Base-by-base conservation (phyloP, 2,113 vertebrate genomes). In the Bujurquina vittata region DNA sequence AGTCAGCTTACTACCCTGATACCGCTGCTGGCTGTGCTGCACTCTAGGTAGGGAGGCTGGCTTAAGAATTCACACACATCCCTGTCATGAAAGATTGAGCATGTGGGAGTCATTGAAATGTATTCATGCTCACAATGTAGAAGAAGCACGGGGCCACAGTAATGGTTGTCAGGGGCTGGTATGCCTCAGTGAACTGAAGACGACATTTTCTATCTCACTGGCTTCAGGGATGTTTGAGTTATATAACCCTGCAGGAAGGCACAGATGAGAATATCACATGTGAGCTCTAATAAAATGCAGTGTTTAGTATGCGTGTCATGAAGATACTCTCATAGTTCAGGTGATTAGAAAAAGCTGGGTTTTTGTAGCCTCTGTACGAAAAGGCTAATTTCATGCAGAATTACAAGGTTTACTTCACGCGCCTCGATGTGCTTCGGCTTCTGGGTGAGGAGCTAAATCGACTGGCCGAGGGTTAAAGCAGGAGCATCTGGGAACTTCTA, bases 161-260 rank as follows among this genome's bases (percentile, higher is more conserved):
- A 94, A 92, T 94, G 92, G 92, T 90, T 93, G 94, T 94, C 91
- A 88, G 89, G 83, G 92, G 87, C 89, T 85, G 90, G 89, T 91
- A 93, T 79, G 93, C 94, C 91, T 94, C 92, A 93, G 79, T 93
- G 92, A 95, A 90, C 94, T 59, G 87, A 94, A 90, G 91, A 93
- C 90, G 84, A 93, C 87, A 93, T 95, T 94, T 95, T 94, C 95
- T 95, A 93, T 94, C 91, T 94, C 84, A 87, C 88, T 94, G 93
- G 89, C 92, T 91, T 84, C 92, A 84, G 90, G 90, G 90, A 89
- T 90, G 91, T 93, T 89, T 83, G 88, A 91, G 87, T 95, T 94
- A 94, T 87, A 91, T 95, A 95, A 95, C 88, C 86, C 91, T 80
- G 84, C 89, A 92, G 84, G 92, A 92, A 74, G 88, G 87, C 89